Evolutionary conservation across 2,797 vertebrate genomes (phyloP).

Genomic region (Hylomyscus alleni): DNA sequence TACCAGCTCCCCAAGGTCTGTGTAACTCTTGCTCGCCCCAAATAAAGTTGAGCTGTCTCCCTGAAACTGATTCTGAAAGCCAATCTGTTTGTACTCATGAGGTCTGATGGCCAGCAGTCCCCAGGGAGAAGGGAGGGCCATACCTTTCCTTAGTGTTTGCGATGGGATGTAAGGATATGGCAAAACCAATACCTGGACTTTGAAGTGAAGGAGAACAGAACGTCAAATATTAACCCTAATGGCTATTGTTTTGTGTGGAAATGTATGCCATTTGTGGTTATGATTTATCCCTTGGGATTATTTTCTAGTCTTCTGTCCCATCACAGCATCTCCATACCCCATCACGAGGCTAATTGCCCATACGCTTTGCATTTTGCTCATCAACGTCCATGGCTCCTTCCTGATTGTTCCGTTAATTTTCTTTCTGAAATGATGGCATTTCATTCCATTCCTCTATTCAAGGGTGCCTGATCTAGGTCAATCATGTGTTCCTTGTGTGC

Average conservation of each 20-base stretch:
- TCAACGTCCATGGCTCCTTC: neutral
- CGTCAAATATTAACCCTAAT: neutral
- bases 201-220: conserved; percentile 14
- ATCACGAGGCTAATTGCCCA: neutral
- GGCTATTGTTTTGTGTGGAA: neutral
- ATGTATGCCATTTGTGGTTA: neutral
- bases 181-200: neutral
- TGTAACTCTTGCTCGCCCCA: neutral
- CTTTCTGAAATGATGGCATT: neutral
- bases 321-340: neutral
- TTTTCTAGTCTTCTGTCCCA: neutral
- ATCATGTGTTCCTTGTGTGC: neutral
- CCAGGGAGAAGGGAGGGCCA: neutral
- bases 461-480: neutral
- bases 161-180: neutral
- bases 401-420: neutral
- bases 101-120: neutral
- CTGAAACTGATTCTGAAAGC: neutral
- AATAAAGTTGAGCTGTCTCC: neutral
- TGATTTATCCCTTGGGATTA: neutral
- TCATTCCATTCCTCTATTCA: neutral
- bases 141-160: neutral
- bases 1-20: neutral
- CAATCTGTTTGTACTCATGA: neutral
- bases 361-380: neutral